These are phyloP conservation scores for Lathronympha strigana DNA, from an alignment of 2,888 invertebrate species.

Conservation along the genomic window DNA sequence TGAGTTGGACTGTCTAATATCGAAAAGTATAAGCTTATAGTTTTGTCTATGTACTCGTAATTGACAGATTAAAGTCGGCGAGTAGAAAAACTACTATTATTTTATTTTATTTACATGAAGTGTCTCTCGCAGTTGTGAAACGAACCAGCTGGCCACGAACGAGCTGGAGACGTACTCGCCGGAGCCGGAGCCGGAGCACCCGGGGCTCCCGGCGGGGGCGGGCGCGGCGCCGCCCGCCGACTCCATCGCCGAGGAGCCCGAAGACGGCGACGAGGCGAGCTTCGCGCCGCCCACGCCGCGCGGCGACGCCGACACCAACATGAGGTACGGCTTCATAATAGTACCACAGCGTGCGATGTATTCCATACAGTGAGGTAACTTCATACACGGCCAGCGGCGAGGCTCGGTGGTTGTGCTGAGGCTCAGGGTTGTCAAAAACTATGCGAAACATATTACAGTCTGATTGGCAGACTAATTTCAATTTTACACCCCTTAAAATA, in stretches of 20 bases:
- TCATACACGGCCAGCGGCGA: no score
- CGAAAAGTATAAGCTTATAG: no score
- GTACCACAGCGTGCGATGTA: neutral
- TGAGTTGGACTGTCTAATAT: no score
- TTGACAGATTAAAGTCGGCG: no score
- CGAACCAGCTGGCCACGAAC: constrained; percentile 87
- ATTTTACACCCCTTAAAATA: no score
- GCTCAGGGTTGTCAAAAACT: no score
- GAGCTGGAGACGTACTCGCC: constrained; percentile 77
- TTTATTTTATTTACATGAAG: neutral
- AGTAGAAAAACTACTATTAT: no score
- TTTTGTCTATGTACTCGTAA: no score
- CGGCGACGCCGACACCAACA: constrained; percentile 50
- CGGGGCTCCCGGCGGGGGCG: constrained; percentile 43
- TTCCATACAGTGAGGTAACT: no score
- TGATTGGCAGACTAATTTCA: no score
- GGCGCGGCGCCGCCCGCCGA: constrained; percentile 61
- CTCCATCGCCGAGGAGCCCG: constrained; percentile 73
- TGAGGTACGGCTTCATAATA: constrained; percentile 54
- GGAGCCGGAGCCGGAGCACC: constrained; percentile 53
- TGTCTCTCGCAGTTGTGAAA: constrained; percentile 80
- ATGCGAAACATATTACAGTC: no score
- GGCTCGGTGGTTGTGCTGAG: no score
- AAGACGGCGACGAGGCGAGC: constrained; percentile 50
- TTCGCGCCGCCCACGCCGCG: constrained; percentile 1